Evolutionary conservation across 1,140 invertebrate species (phyloP), one percentile per base, ranked within the genome.

Genomic region (Caerostris darwini): DNA sequence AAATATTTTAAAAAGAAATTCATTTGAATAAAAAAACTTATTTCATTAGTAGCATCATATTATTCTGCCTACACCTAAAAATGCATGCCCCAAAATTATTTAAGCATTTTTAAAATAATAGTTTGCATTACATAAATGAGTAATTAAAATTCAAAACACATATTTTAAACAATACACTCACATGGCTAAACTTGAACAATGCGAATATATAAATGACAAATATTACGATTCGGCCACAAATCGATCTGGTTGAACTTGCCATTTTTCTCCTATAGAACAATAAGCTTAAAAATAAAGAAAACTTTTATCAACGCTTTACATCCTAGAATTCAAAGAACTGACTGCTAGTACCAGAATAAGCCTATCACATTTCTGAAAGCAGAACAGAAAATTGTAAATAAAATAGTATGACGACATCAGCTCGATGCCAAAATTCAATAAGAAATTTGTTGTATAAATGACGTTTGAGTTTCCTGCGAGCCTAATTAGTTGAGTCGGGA

Each of bases 301-400:
- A 10, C 12, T 10, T 50, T 8, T 71, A 50, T 71, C 69, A 34
- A 34, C 69, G 69, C 10, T 71, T 71, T 19, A 2, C 7, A 50
- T 71, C 50, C 19, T n/a, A 34, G 7, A 71, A 34, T 10, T 8
- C 12, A 34, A 34, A 34, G 34, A 71, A 50, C 69, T 71, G n/a
- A 7, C 69, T 4, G 19, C 50, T 34, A 50, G 50, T 34, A 71
- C 6, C 34, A 34, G 34, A 34, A 34, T 34, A 34, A 34, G 34
- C 34, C 34, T 34, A 34, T 71, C 8, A 8, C 19, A 10, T 71
- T 34, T 71, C 19, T 10, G 69, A 71, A 71, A 71, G 34, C 34
- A 71, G 69, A 71, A 71, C 34, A 71, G 69, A 71, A 71, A 69
- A 6, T 69, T 69, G 69, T 50, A 71, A 71, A 50, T 71, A 50